Base-by-base conservation (phyloP, 2,888 invertebrate genomes). In the Limnephilus auricula region DNA sequence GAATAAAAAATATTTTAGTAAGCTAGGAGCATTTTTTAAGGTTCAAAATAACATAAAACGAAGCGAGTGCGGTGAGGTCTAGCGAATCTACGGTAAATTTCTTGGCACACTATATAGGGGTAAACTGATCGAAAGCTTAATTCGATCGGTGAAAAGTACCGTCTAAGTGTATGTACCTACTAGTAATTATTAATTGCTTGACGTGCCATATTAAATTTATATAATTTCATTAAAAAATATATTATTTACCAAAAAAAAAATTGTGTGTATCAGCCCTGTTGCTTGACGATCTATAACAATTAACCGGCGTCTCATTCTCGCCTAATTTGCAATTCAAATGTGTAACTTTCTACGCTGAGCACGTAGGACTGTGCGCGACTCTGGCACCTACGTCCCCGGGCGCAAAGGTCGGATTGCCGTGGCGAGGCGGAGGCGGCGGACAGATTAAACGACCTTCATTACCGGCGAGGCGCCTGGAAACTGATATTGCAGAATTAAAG, bases 291-390 rank as follows among this genome's bases (percentile, higher is more conserved):
- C 86, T 79, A 87, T 90, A 90, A 90, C 90, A 92, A 92, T 92
- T 92, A 92, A 86, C 88, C 86, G 90, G 90, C 88, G 90, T 86
- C 87, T 90, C 90, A 82, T 80, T 83, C 84, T 32, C 82, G 84
- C 87, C 92, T 90, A 82, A 92, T 92, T 92, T 90, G 92, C 92
- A 92, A 90, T 87, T 90, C 88, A 90, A 90, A 90, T 90, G 45
- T 65, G 80, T 15, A 34, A 88, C 80, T 90, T 79, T 80, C 87
- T 88, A 32, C 79, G 65, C 50, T 65, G 32, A 25, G 82, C 85
- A 13, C 13, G 30, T 37, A 12, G 50, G 10, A 1, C 18, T 13
- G 45, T 88, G 15, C 50, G 65, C 90, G 88, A 90, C 31, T 79
- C 37, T 30, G 30, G 30, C 65, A 40, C 82, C 45, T 90, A 34